Percentiles rank a stretch among this genome's conserved stretches.
These are phyloP conservation scores for Pachydiplax longipennis DNA, from an alignment of 2,888 invertebrate species.

Conservation along the genomic window DNA sequence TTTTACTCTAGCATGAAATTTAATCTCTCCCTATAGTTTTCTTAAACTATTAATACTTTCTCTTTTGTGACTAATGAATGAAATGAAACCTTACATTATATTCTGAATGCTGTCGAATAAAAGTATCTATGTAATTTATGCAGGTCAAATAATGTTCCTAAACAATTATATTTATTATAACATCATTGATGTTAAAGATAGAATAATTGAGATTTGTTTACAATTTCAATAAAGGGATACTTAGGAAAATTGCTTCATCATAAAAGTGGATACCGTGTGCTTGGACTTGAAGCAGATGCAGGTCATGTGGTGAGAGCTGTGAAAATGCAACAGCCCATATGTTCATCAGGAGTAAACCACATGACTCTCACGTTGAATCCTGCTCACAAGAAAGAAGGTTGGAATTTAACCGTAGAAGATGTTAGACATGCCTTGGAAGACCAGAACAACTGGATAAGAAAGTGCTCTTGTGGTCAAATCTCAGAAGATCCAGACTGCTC, in stretches of 20 bases:
- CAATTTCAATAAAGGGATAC: slow-evolving; percentile 67
- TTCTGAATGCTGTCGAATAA: too few relatives aligned
- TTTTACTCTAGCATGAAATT: too few relatives aligned
- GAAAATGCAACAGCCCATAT: slow-evolving; percentile 63
- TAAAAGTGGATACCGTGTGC: slow-evolving; percentile 66
- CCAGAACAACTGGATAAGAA: not conserved
- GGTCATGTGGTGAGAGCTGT: slow-evolving; percentile 65
- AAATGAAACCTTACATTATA: too few relatives aligned
- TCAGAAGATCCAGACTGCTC: not conserved
- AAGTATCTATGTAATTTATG: too few relatives aligned
- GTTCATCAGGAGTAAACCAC: slow-evolving; percentile 62
- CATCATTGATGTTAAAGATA: too few relatives aligned
- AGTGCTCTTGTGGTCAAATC: not conserved
- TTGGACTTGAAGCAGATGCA: slow-evolving; percentile 73
- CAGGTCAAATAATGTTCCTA: too few relatives aligned
- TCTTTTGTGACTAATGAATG: too few relatives aligned
- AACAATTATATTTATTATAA: too few relatives aligned
- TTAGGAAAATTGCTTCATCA: slow-evolving; percentile 71
- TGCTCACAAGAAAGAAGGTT: not conserved
- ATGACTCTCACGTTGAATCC: slow-evolving; percentile 27
- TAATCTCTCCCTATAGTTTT: too few relatives aligned
- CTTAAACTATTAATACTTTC: too few relatives aligned
- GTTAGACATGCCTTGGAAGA: not conserved
- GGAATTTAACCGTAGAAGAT: not conserved
- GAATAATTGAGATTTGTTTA: too few relatives aligned